Evolutionary conservation across 2,797 vertebrate genomes (phyloP).

Genomic region (Hipposideros larvatus): DNA sequence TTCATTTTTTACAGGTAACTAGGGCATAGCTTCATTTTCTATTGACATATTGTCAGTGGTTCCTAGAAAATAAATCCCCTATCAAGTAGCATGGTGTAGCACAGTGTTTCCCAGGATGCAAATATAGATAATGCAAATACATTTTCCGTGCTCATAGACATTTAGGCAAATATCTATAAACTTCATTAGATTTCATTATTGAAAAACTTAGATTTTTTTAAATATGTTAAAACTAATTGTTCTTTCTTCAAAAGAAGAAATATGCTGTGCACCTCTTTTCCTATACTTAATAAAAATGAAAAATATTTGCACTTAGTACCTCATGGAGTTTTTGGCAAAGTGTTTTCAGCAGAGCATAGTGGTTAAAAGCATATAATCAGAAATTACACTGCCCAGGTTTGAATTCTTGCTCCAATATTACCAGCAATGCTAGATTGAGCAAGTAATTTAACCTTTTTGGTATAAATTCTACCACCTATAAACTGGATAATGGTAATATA

Average conservation of each 20-base stretch:
- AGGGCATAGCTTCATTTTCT: neutral
- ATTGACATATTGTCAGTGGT: neutral
- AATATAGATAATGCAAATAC: neutral
- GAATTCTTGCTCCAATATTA: neutral
- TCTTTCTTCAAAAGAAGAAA: neutral
- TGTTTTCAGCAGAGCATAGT: neutral
- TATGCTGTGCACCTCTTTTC: neutral
- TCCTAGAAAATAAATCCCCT: neutral
- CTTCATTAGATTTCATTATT: neutral
- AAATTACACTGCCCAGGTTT: neutral
- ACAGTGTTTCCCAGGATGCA: neutral
- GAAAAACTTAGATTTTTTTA: neutral
- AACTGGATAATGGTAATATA: neutral
- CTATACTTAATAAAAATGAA: neutral
- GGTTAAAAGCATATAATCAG: neutral
- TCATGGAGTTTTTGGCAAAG: neutral
- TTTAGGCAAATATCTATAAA: neutral
- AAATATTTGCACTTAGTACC: neutral
- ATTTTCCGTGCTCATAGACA: neutral
- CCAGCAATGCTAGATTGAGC: neutral
- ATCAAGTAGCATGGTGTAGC: neutral
- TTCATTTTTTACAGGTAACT: neutral
- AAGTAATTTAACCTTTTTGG: neutral
- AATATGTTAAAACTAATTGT: neutral
- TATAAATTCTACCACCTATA: neutral